A percentile compares a stretch with the other conserved stretches of the same genome.
These are phyloP conservation scores for Athene noctua DNA, from an alignment of 2,113 vertebrate genomes.

Conservation along the genomic window DNA sequence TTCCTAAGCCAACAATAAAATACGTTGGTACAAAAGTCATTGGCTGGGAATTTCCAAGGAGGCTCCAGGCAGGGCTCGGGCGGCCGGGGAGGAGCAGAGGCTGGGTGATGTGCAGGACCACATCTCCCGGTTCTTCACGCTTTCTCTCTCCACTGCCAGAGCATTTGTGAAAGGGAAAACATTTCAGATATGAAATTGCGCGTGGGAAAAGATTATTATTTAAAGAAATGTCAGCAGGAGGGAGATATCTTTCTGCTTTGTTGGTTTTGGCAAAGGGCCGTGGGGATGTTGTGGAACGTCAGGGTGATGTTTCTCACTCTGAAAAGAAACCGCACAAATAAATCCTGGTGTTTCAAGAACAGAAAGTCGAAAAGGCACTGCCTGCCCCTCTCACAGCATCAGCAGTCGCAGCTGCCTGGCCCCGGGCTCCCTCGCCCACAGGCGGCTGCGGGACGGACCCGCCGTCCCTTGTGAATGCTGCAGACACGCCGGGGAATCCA, in stretches of 20 bases:
- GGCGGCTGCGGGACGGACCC: not conserved
- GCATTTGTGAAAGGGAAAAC: not conserved
- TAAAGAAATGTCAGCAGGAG: not conserved
- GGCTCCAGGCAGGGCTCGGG: not conserved
- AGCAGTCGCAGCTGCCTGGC: fast-evolving
- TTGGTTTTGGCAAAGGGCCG: not conserved
- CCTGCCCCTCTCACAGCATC: not conserved
- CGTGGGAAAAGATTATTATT: not conserved
- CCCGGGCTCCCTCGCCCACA: not conserved
- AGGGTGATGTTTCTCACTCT: not conserved
- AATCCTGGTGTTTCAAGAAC: not conserved
- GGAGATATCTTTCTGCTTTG: not conserved
- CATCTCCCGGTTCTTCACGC: fast-evolving
- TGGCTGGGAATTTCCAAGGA: not conserved
- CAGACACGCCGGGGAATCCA: not conserved
- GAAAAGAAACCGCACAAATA: not conserved
- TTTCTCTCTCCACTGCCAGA: not conserved
- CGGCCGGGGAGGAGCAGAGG: not conserved
- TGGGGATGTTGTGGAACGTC: not conserved
- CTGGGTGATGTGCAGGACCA: too few species aligned
- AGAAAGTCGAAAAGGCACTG: not conserved
- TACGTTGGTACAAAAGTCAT: not conserved
- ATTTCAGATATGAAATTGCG: not conserved
- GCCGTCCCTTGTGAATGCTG: not conserved
- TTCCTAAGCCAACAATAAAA: not conserved